Base-by-base conservation (phyloP, 1,140 invertebrate species). In the Dreissena rostriformis region DNA sequence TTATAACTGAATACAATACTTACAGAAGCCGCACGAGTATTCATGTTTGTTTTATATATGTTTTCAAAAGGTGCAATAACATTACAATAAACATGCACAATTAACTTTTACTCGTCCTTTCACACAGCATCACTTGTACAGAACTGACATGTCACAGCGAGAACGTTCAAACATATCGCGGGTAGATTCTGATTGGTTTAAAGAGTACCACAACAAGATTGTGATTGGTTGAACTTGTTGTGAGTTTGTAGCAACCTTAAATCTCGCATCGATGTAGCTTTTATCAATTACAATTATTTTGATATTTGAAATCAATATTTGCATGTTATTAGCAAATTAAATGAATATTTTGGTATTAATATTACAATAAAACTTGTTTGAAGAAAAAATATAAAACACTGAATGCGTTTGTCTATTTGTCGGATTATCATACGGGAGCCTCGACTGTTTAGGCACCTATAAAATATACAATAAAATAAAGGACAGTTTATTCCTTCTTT, bases 21-120 rank as follows among this genome's bases (percentile, higher is more conserved):
- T 86, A 90, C 89, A 67, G 89, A 88, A 66, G 86, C 77, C 67
- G 88, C 82, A 85, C 88, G 80, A 26, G 86, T 89, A 39, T 67
- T 87, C 49, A 87, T 74, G 51, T 53, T 86, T 19, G 71, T 57
- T 73, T 82, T 28, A 28, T 65, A 52, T 57, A 51, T 76, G 74
- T 51, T 8, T 68, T 22, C 73, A 73, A 71, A 57, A 67, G 68
- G 70, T 83, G 67, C 75, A 78, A 85, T 76, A 86, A 84, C 77
- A 88, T 70, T 85, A 73, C 57, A 29, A 24, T 51, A 17, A 63
- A 39, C 51, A 84, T 52, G 76, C 71, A 61, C 55, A 57, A 68
- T 29, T 65, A 81, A 66, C 70, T 80, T 76, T 77, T 82, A 85
- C 81, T 84, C 70, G 70, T 57, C 24, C 65, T 53, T 68, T 55